Evolutionary conservation across 2,113 vertebrate genomes (phyloP).

Genomic region (Xenopus tropicalis): DNA sequence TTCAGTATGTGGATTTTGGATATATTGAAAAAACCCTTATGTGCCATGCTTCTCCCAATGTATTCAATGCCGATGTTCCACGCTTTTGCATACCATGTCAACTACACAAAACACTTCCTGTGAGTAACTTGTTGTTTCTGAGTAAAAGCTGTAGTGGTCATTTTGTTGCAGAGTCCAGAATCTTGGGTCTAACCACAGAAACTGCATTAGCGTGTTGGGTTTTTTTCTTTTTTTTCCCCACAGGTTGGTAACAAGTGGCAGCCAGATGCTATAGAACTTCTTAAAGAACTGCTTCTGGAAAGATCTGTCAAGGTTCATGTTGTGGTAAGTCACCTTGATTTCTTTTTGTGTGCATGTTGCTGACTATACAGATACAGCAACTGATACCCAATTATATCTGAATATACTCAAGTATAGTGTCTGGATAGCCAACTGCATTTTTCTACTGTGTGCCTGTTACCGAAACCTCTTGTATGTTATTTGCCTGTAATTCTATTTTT

Average conservation of each 20-base stretch:
- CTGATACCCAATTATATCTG: too few relatives aligned
- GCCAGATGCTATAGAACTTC: constrained; percentile 71
- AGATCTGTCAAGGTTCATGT: constrained; percentile 75
- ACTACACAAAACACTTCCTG: constrained; percentile 73
- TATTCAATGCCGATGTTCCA: constrained; percentile 72
- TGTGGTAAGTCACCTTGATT: constrained; percentile 64
- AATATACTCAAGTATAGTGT: too few relatives aligned
- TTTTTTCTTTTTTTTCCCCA: not conserved
- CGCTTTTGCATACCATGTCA: constrained; percentile 85
- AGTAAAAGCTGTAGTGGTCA: too few relatives aligned
- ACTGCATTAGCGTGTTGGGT: not conserved
- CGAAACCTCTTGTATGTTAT: too few relatives aligned
- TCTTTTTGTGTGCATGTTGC: too few relatives aligned
- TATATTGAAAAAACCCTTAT: constrained; percentile 81
- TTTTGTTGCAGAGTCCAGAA: too few relatives aligned
- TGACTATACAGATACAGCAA: too few relatives aligned
- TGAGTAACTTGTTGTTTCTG: too few relatives aligned
- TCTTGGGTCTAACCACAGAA: too few relatives aligned
- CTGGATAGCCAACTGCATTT: too few relatives aligned
- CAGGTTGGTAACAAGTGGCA: constrained; percentile 83
- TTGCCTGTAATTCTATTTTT: too few relatives aligned
- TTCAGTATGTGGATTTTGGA: constrained; percentile 80
- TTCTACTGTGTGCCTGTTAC: too few relatives aligned
- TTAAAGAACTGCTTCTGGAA: constrained; percentile 75
- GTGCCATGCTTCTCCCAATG: constrained; percentile 82